Percentiles rank a stretch among this genome's conserved stretches.
Conservation (phyloP, 2,888 invertebrate species). For the Tanytarsus gracilentus region DNA sequence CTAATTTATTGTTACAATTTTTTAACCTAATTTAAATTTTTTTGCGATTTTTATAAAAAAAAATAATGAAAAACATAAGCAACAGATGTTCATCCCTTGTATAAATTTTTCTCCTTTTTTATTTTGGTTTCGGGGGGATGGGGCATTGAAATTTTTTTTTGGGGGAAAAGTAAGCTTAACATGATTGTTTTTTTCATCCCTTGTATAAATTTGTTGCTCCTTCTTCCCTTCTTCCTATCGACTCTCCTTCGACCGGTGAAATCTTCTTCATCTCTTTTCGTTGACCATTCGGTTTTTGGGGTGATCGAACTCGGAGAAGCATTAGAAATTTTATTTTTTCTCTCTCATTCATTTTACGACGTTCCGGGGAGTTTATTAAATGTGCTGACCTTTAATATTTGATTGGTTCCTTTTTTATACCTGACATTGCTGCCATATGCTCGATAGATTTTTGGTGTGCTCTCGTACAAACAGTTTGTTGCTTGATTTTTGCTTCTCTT, state of each 20-base stretch:
- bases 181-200: too few species aligned
- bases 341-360: conserved; percentile 17
- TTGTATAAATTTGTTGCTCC: too few species aligned
- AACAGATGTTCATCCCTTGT: too few species aligned
- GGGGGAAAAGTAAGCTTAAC: too few species aligned
- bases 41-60: too few species aligned
- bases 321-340: conserved; percentile 16
- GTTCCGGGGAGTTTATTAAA: conserved; percentile 25
- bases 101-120: too few species aligned
- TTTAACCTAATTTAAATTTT: too few species aligned
- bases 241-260: not conserved
- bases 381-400: conserved; percentile 29
- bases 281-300: not conserved
- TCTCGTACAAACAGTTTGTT: not conserved
- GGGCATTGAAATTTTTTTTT: too few species aligned
- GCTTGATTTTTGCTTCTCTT: not conserved
- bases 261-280: not conserved
- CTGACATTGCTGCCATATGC: conserved; percentile 26
- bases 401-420: conserved; percentile 27
- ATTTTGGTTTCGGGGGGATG: too few species aligned
- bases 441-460: not conserved
- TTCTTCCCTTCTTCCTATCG: not conserved
- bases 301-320: conserved; percentile 19
- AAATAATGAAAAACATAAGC: too few species aligned
- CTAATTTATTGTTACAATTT: too few species aligned